Conservation (phyloP, 1,140 invertebrate species). For the Caenorhabditis elegans region WBcel235 BX284605.5:13973001-13973500, state of each 20-base stretch:
- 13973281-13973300: neutral
- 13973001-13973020: too few relatives aligned
- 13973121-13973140: too few relatives aligned
- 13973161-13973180: too few relatives aligned
- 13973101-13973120: too few relatives aligned
- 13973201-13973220: neutral
- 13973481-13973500: neutral
- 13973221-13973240: neutral
- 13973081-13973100: too few relatives aligned
- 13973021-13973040: too few relatives aligned
- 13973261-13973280: neutral
- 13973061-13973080: too few relatives aligned
- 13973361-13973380: neutral
- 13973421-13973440: neutral
- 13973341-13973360: too few relatives aligned
- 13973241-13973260: neutral
- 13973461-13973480: neutral
- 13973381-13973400: neutral
- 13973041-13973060: too few relatives aligned
- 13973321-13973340: too few relatives aligned
- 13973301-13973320: neutral
- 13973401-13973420: neutral
- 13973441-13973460: neutral
- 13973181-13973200: neutral
- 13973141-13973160: too few relatives aligned